These are phyloP conservation scores for Alexandromys fortis DNA, from an alignment of 2,113 vertebrate species.

Conservation along the genomic window DNA sequence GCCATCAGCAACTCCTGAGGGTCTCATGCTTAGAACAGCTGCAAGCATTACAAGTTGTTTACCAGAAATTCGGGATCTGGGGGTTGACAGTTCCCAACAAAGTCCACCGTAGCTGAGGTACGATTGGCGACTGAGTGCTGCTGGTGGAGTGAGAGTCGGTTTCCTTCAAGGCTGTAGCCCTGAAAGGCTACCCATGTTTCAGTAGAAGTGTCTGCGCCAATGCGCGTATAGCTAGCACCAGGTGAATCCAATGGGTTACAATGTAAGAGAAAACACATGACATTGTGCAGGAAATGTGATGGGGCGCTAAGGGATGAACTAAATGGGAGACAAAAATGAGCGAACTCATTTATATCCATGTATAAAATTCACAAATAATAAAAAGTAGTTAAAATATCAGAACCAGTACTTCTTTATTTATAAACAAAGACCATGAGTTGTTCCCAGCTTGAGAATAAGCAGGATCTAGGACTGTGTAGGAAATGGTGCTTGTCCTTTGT, in stretches of 20 bases:
- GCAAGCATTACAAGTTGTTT: too few species aligned
- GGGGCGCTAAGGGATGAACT: background rate
- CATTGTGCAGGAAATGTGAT: background rate
- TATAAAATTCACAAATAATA: background rate
- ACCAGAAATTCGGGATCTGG: too few species aligned
- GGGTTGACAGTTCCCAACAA: too few species aligned
- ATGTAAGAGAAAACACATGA: background rate
- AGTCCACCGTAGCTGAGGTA: background rate
- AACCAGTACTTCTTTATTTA: constrained; percentile 6
- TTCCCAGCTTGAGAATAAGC: background rate
- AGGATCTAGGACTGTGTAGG: background rate
- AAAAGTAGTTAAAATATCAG: background rate
- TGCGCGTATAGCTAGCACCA: background rate
- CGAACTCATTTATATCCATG: background rate
- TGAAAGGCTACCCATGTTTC: background rate
- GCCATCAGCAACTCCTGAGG: too few species aligned
- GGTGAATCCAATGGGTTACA: too few species aligned
- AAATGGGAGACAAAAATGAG: background rate
- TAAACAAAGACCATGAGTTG: background rate
- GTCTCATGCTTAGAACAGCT: too few species aligned
- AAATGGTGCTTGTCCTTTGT: background rate
- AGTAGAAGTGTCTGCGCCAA: background rate
- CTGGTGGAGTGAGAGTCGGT: background rate
- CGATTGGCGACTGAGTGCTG: background rate
- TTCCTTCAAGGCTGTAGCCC: background rate